Evolutionary conservation across 2,113 vertebrate species (phyloP), one percentile per base, ranked within the genome.

Genomic region (Tachysurus fulvidraco): DNA sequence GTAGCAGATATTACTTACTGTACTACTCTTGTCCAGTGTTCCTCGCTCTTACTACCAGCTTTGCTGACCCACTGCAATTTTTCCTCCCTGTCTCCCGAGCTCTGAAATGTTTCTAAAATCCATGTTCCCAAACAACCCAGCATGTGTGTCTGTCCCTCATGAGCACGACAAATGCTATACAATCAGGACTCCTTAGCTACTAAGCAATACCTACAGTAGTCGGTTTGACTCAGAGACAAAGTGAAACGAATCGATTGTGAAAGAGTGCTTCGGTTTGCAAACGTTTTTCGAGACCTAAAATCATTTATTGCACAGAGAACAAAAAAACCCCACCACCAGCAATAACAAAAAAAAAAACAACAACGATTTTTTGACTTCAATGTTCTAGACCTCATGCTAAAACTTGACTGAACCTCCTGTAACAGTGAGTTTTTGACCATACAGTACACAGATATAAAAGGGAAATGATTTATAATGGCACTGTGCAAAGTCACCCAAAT

Each of bases 141-240:
- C 83, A 90, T 91, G 89, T 86, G 90, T 91, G 91, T 93, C 90
- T 91, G 91, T 93, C 92, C 91, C 91, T 64, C 74, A 91, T 90
- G 91, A 92, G 92, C 86, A 91, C 88, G 87, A 93, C 92, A 94
- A 94, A 94, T 93, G 91, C 89, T 92, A 91, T 90, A 93, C 92
- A 93, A 93, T 92, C 90, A 91, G 83, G 81, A 74, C 90, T 92
- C 89, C 88, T 85, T 90, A 90, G 90, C 92, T 85, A 81, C 90
- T 87, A 88, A 92, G 92, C 90, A 78, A 87, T 89, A 90, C 85
- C 91, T 90, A 92, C 91, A 92, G 93, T 91, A 93, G 84, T 93
- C 91, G 90, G 90, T 91, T 93, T 87, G 85, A 88, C 85, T 89
- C 91, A 89, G 91, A 93, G 91, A 92, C 90, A 89, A 80, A 93